Evolutionary conservation across 2,888 invertebrate species (phyloP).

Genomic region (Cheilosia impressa): DNA sequence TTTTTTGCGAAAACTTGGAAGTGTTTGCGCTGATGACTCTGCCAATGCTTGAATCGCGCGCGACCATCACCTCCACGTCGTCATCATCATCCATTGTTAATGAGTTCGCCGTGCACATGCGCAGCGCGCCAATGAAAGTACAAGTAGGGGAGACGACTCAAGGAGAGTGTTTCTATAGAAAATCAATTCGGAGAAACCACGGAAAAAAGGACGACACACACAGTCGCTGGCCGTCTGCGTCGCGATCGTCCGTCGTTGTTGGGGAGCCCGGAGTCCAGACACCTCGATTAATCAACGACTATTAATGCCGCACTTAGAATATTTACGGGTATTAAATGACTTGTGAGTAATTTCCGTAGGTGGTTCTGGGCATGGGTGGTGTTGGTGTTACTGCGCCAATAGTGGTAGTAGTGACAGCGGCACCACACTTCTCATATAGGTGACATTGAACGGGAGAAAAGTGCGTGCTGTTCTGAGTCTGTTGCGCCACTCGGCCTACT

Average conservation of each 20-base stretch:
- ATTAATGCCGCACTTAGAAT: conserved; percentile 82
- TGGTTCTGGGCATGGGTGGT: conserved; percentile 70
- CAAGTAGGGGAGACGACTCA: conserved; percentile 63
- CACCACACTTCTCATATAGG: conserved; percentile 54
- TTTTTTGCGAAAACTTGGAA: conserved; percentile 38
- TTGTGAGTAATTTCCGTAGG: conserved; percentile 74
- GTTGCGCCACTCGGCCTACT: conserved; percentile 21
- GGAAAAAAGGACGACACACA: conserved; percentile 53
- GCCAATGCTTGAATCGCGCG: conserved; percentile 64
- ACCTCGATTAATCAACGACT: conserved; percentile 83
- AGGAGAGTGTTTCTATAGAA: conserved; percentile 70
- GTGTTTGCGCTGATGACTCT: conserved; percentile 68
- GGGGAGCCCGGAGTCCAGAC: conserved; percentile 77
- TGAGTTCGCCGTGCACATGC: conserved; percentile 56
- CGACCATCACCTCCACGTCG: conserved; percentile 52
- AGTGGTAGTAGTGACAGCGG: conserved; percentile 43
- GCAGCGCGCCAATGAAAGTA: conserved; percentile 58
- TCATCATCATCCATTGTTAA: conserved; percentile 60
- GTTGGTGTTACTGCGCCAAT: conserved; percentile 29
- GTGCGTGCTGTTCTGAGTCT: conserved; percentile 36
- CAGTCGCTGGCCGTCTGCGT: conserved; percentile 12
- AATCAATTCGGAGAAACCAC: conserved; percentile 71
- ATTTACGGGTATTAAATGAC: conserved; percentile 82
- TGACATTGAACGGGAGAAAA: conserved; percentile 43
- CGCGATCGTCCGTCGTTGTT: conserved; percentile 55